Conservation (phyloP, 2,797 vertebrate species). For the Amniataba percoides region DNA sequence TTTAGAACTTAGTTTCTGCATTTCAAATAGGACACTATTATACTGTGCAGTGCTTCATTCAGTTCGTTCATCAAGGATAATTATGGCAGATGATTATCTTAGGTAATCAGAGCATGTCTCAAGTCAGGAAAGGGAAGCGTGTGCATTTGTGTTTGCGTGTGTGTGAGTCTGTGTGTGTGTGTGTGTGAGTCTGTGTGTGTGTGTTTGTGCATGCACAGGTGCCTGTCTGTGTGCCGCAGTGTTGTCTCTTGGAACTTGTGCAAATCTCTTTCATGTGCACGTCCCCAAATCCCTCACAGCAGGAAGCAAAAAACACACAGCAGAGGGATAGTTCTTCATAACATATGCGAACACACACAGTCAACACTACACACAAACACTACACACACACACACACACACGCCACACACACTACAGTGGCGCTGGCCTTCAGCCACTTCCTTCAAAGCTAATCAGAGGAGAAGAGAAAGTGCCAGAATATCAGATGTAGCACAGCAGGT, state of each 20-base stretch:
- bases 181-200: too few relatives aligned
- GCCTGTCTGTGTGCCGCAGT: background rate
- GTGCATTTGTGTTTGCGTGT: constrained; percentile 6
- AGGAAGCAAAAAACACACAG: constrained; percentile 37
- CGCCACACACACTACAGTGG: constrained; percentile 3
- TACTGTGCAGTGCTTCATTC: constrained; percentile 23
- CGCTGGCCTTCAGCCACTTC: constrained; percentile 62
- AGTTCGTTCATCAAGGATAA: constrained; percentile 57
- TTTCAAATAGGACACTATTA: constrained; percentile 27
- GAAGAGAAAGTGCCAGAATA: constrained; percentile 58
- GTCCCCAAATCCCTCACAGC: constrained; percentile 53
- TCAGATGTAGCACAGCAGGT: constrained; percentile 58
- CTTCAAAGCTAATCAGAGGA: constrained; percentile 61
- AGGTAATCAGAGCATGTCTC: constrained; percentile 52
- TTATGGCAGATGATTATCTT: constrained; percentile 50
- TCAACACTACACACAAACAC: constrained; percentile 19
- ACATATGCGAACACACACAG: constrained; percentile 28
- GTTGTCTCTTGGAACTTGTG: constrained; percentile 38
- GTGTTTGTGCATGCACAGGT: background rate
- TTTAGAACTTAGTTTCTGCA: constrained; percentile 4
- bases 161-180: background rate
- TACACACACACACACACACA: background rate
- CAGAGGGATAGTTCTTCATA: constrained; percentile 38
- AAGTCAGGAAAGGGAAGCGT: constrained; percentile 1
- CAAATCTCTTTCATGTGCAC: constrained; percentile 57